Evolutionary conservation across 92 coral and sea anemone genomes (phyloP).

Genomic region (Porites divaricata): DNA sequence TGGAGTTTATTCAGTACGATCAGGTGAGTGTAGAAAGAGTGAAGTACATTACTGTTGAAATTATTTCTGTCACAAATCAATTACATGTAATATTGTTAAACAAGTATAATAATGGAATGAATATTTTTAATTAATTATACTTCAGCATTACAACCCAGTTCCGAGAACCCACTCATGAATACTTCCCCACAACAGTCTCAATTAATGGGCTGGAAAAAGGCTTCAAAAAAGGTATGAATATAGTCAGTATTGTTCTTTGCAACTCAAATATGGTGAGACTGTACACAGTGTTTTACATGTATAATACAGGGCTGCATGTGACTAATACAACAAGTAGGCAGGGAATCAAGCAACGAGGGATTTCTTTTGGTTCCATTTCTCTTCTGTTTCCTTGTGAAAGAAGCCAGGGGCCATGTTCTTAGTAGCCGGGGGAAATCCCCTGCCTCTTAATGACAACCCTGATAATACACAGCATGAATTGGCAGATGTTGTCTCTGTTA

Average conservation of each 20-base stretch:
- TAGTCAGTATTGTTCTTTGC: not conserved
- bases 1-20: constrained; percentile 84
- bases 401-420: too few relatives aligned
- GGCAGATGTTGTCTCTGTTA: too few relatives aligned
- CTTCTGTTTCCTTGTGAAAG: too few relatives aligned
- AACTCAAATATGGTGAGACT: not conserved
- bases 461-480: too few relatives aligned
- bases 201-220: constrained; percentile 54
- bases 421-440: too few relatives aligned
- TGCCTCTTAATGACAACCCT: too few relatives aligned
- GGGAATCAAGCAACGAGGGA: too few relatives aligned
- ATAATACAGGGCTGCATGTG: too few relatives aligned
- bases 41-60: not conserved
- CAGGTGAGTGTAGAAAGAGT: constrained; percentile 58
- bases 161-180: constrained; percentile 48
- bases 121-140: not conserved
- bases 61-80: not conserved
- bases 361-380: too few relatives aligned
- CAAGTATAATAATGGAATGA: not conserved
- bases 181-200: constrained; percentile 27
- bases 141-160: constrained; percentile 38
- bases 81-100: not conserved
- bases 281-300: not conserved
- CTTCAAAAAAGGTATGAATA: constrained; percentile 42
- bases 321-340: too few relatives aligned